Percentiles rank a stretch among this genome's conserved stretches.
Evolutionary conservation across 1,140 invertebrate genomes (phyloP).

Genomic region (Neocloeon triangulifer): DNA sequence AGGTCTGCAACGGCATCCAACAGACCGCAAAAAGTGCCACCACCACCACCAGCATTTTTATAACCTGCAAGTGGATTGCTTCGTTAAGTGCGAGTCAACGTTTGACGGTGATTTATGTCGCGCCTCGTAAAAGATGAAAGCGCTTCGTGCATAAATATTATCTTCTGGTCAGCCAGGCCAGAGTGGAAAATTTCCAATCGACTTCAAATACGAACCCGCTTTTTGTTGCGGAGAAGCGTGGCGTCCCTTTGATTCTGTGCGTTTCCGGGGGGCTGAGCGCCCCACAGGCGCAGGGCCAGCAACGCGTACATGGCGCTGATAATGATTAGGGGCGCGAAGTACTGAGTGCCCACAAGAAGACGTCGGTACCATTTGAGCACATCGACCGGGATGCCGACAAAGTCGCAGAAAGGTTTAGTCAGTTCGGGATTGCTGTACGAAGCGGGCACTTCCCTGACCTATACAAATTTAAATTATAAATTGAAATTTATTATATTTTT

Average conservation of each 20-base stretch:
- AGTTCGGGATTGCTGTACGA: slow-evolving; percentile 6
- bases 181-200: no score
- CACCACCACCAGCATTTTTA: slow-evolving; percentile 65
- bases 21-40: slow-evolving; percentile 58
- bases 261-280: slow-evolving; percentile 22
- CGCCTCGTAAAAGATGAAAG: no score
- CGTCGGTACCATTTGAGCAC: slow-evolving; percentile 15
- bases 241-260: slow-evolving; percentile 20
- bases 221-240: slow-evolving; percentile 24
- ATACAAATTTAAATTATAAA: no score
- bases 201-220: no score
- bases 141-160: no score
- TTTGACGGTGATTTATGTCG: no score
- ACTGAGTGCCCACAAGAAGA: slow-evolving; percentile 22
- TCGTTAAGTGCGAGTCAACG: no score
- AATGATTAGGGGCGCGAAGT: slow-evolving; percentile 23
- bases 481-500: no score
- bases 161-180: no score
- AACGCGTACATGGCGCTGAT: slow-evolving; percentile 24
- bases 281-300: slow-evolving; percentile 23
- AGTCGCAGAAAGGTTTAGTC: slow-evolving; percentile 16
- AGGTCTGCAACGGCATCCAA: slow-evolving; percentile 59
- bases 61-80: slow-evolving; percentile 40
- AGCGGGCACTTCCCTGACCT: slow-evolving; percentile 8
- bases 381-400: slow-evolving; percentile 13